Base-by-base conservation (phyloP, 2,797 vertebrate genomes). In the Antennarius maculatus region DNA sequence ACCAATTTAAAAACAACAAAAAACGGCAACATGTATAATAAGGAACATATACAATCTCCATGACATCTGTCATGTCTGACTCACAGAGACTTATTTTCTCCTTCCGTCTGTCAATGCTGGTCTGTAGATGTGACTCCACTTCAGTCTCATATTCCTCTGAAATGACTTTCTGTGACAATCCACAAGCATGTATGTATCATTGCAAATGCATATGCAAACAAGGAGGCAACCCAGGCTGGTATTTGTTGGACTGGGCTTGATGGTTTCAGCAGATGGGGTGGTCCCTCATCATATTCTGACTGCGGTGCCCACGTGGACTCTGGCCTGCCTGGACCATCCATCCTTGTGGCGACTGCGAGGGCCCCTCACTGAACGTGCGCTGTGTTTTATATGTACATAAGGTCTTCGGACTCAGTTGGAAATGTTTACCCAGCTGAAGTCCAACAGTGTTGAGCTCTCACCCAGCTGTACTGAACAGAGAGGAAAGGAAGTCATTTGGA, bases 361-460 rank as follows among this genome's bases (percentile, higher is more conserved):
- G 75, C 82, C 78, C 82, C 66, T 79, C 23, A n/a, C 77, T 64
- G 73, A 88, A 79, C 67, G 71, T 83, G 86, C 61, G 76, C 81
- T 80, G 84, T 86, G 74, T 76, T 77, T 84, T 41, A 60, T 90
- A 83, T 91, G 90, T 91, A 92, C 89, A 90, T 82, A 93, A 91
- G 87, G 92, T 90, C 82, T 86, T 88, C 84, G 86, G 85, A 89
- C 90, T 90, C 90, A 15, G 84, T 66, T 59, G 91, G 90, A 83
- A 88, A 80, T 93, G 91, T 94, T 94, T 92, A 93, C 89, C 87
- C 91, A 93, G 91, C 92, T 93, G 92, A 92, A 90, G 92, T 92
- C 88, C 87, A 89, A 87, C 86, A 78, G 90, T 80, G 87, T 66
- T 71, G 71, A 49, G 42, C 76, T 82, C 75, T 84, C 82, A 74